These are phyloP conservation scores for Stegodyphus dumicola DNA, from an alignment of 1,140 invertebrate genomes.

Conservation along the genomic window DNA sequence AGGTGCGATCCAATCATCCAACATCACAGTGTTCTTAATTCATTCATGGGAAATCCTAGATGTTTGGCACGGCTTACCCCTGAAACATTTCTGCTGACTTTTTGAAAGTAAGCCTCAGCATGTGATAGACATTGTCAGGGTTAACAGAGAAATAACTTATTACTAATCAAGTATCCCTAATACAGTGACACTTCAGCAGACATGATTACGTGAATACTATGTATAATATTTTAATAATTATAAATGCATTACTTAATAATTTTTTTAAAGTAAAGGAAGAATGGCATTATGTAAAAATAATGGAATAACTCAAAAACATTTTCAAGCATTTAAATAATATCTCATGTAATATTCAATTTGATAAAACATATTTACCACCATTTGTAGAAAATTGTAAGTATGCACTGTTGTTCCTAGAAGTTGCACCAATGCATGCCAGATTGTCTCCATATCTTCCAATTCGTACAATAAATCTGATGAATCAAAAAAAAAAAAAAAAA, in stretches of 20 bases:
- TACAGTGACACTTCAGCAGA: too few species aligned
- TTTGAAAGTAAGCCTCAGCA: too few species aligned
- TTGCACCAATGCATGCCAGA: constrained; percentile 51
- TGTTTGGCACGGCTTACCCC: too few species aligned
- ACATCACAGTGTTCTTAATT: too few species aligned
- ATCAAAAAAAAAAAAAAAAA: constrained; percentile 30
- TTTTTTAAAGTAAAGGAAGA: neutral
- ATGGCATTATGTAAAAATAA: neutral
- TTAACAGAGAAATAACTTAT: too few species aligned
- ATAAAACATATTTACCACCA: constrained; percentile 37
- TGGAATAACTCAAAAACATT: neutral
- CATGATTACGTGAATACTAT: too few species aligned
- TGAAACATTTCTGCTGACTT: too few species aligned
- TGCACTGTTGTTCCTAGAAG: constrained; percentile 49
- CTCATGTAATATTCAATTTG: neutral
- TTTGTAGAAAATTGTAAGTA: constrained; percentile 55
- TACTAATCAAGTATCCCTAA: too few species aligned
- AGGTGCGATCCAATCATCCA: too few species aligned
- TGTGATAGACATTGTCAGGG: too few species aligned
- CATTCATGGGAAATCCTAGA: too few species aligned
- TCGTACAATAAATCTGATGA: constrained; percentile 52
- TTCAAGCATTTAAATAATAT: neutral
- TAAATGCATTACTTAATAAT: neutral
- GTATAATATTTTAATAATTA: too few species aligned
- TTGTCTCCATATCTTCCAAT: constrained; percentile 58